A percentile compares a stretch with the other conserved stretches of the same genome.
phyloP scores from a whole-genome alignment of 2,113 vertebrate species.

The Crotalus viridis region DNA sequence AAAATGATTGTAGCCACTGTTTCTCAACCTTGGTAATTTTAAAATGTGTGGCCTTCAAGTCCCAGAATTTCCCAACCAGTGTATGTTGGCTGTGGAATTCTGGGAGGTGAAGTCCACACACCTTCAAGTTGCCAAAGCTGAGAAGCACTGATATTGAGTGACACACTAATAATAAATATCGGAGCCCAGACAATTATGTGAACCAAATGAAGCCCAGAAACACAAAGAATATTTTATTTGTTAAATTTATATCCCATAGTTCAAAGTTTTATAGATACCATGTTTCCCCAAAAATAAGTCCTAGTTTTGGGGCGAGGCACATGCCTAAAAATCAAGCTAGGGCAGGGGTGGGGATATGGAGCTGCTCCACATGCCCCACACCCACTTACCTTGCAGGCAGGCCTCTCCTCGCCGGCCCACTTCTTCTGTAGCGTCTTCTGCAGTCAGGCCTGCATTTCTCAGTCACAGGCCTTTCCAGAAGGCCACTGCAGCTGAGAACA shows the following conservation, averaged over 20 bases:
- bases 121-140: background rate
- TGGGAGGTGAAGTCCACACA: background rate
- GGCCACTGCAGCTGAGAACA: too few relatives aligned
- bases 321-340: too few relatives aligned
- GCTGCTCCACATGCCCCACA: too few relatives aligned
- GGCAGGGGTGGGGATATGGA: too few relatives aligned
- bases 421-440: too few relatives aligned
- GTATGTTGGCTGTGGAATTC: background rate
- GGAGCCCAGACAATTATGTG: background rate
- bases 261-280: background rate
- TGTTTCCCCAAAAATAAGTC: too few relatives aligned
- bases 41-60: background rate
- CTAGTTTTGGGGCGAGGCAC: too few relatives aligned
- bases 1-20: background rate
- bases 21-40: background rate
- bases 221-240: background rate
- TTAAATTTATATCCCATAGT: background rate
- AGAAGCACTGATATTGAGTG: background rate
- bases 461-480: too few relatives aligned
- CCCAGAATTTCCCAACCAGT: background rate
- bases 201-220: background rate
- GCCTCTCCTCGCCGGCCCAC: too few relatives aligned
- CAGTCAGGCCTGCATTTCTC: too few relatives aligned
- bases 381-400: too few relatives aligned
- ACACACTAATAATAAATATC: background rate